These are phyloP conservation scores for Melieria omissa DNA, from an alignment of 2,888 invertebrate species.

Conservation along the genomic window DNA sequence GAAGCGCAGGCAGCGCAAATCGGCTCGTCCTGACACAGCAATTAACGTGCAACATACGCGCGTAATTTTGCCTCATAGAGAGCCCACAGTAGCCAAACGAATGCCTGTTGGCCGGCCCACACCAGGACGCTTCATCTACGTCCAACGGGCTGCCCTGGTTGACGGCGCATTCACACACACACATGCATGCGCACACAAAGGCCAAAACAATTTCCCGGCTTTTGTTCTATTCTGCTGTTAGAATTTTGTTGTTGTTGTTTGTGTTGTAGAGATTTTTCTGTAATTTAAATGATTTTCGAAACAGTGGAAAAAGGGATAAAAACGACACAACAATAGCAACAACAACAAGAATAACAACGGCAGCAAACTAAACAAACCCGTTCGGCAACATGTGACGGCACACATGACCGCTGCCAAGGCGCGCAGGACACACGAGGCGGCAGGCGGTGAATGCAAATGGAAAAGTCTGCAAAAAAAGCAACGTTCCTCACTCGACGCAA, in stretches of 20 bases:
- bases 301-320: conserved; percentile 43
- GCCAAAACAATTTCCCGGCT: conserved; percentile 45
- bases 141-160: too few relatives aligned
- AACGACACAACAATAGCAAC: conserved; percentile 24
- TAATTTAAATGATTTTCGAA: conserved; percentile 47
- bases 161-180: not conserved
- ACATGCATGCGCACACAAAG: conserved; percentile 22
- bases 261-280: conserved; percentile 45
- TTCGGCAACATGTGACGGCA: conserved; percentile 46
- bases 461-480: conserved; percentile 29
- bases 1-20: not conserved
- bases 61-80: conserved; percentile 48
- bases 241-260: conserved; percentile 20
- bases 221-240: conserved; percentile 36
- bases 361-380: conserved; percentile 53
- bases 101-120: conserved; percentile 8
- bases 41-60: conserved; percentile 61
- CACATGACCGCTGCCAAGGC: conserved; percentile 15
- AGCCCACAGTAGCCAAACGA: conserved; percentile 31
- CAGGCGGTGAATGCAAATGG: conserved; percentile 41
- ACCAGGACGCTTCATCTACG: not conserved
- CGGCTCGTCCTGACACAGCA: conserved; percentile 40
- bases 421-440: conserved; percentile 14
- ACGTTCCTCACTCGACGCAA: not conserved
- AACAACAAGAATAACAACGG: conserved; percentile 24